These are phyloP conservation scores for Pygoscelis antarcticus DNA, from an alignment of 2,113 vertebrate genomes.

Conservation along the genomic window DNA sequence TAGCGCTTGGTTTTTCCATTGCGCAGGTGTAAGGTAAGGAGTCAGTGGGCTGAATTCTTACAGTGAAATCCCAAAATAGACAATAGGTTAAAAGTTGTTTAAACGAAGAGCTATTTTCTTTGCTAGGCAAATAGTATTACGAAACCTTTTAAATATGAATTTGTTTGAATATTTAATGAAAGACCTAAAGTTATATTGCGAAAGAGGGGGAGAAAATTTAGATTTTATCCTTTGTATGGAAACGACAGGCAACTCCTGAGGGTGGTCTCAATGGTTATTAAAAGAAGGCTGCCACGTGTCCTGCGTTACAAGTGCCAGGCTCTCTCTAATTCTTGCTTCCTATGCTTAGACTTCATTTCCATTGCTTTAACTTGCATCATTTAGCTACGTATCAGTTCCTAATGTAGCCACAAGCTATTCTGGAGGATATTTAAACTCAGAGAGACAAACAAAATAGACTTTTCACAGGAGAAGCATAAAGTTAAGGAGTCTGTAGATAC, in stretches of 20 bases:
- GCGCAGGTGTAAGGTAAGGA: background rate
- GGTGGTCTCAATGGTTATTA: background rate
- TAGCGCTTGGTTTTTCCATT: background rate
- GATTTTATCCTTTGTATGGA: background rate
- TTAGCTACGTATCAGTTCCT: background rate
- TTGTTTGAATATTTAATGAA: background rate
- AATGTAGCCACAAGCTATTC: background rate
- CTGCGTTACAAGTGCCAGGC: background rate
- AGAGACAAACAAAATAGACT: background rate
- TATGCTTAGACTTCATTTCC: background rate
- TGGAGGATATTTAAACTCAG: background rate
- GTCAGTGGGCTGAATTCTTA: background rate
- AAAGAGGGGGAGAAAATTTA: background rate
- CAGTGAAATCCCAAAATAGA: background rate
- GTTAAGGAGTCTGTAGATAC: background rate
- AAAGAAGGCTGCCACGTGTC: background rate
- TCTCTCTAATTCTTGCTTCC: background rate
- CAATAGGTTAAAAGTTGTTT: background rate
- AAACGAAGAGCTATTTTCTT: background rate
- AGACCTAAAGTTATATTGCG: background rate
- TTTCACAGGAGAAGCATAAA: background rate
- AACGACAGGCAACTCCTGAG: background rate
- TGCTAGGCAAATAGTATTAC: background rate
- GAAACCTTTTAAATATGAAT: background rate
- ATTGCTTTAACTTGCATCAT: background rate